phyloP scores from a whole-genome alignment of 2,797 vertebrate species.

The Syndactyla subalaris region DNA sequence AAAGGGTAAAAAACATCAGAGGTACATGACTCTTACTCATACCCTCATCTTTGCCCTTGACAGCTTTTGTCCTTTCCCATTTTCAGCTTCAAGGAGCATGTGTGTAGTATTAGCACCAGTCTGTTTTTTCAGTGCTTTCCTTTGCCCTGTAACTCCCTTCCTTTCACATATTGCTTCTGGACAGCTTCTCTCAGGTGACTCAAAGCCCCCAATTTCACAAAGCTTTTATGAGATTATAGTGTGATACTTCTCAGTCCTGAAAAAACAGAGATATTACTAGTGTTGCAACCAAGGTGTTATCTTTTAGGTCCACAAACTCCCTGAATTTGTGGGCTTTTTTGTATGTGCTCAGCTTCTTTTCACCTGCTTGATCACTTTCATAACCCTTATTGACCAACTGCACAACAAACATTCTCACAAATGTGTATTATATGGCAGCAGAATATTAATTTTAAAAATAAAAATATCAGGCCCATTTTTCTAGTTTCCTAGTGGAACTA shows the following conservation, averaged over 20 bases:
- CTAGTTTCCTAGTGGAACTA: not conserved
- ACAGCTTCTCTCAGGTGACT: constrained; percentile 49
- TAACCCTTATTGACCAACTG: not conserved
- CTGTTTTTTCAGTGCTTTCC: constrained; percentile 52
- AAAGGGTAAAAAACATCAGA: constrained; percentile 39
- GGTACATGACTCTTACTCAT: constrained; percentile 54
- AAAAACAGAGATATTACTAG: constrained; percentile 34
- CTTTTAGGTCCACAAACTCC: not conserved
- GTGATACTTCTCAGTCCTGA: constrained; percentile 12
- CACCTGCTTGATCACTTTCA: not conserved
- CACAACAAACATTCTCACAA: not conserved
- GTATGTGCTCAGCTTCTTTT: not conserved
- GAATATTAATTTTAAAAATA: not conserved
- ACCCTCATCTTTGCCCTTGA: constrained; percentile 5
- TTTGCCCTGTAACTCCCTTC: constrained; percentile 34
- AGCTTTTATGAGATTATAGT: not conserved
- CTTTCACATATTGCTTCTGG: constrained; percentile 28
- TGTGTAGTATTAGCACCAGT: not conserved
- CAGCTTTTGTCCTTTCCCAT: constrained; percentile 30
- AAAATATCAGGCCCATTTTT: not conserved
- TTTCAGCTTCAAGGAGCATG: constrained; percentile 36
- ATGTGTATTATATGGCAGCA: not conserved
- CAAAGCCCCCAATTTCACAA: not conserved
- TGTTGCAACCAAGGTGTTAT: not conserved
- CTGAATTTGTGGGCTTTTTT: not conserved